phyloP scores from a whole-genome alignment of 2,113 vertebrate species.

The Heteronetta atricapilla region DNA sequence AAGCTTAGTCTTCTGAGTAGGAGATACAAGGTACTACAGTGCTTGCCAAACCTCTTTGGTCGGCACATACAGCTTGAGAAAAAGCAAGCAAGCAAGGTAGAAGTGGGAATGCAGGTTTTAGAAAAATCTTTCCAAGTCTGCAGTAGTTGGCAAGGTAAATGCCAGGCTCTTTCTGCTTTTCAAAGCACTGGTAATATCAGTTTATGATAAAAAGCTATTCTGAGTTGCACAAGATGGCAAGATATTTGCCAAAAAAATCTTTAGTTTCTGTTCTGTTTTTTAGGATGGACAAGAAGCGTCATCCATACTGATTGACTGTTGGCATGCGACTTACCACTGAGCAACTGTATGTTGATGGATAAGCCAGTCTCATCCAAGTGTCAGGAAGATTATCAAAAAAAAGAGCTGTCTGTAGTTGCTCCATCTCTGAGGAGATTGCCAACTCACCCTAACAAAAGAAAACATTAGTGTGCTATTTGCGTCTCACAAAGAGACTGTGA shows the following conservation, averaged over 20 bases:
- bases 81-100: neutral
- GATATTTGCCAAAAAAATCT: slow-evolving; percentile 62
- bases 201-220: slow-evolving; percentile 59
- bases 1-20: neutral
- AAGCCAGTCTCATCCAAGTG: slow-evolving; percentile 88
- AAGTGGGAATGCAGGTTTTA: slow-evolving; percentile 15
- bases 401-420: slow-evolving; percentile 90
- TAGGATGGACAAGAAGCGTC: slow-evolving; percentile 71
- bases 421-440: slow-evolving; percentile 93
- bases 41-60: neutral
- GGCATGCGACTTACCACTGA: slow-evolving; percentile 78
- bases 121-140: slow-evolving; percentile 38
- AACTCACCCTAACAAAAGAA: slow-evolving; percentile 96
- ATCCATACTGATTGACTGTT: slow-evolving; percentile 74
- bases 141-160: slow-evolving; percentile 38
- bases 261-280: slow-evolving; percentile 58
- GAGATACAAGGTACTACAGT: neutral
- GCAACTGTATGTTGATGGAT: slow-evolving; percentile 89
- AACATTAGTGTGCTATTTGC: slow-evolving; percentile 93
- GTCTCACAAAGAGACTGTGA: slow-evolving; percentile 87
- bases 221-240: slow-evolving; percentile 45
- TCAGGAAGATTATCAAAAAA: slow-evolving; percentile 93
- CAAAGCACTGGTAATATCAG: slow-evolving; percentile 40
- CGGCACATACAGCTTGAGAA: neutral
- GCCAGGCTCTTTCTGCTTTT: slow-evolving; percentile 44